Evolutionary conservation across 2,797 vertebrate species (phyloP).

Genomic region (Uromys caudimaculatus): DNA sequence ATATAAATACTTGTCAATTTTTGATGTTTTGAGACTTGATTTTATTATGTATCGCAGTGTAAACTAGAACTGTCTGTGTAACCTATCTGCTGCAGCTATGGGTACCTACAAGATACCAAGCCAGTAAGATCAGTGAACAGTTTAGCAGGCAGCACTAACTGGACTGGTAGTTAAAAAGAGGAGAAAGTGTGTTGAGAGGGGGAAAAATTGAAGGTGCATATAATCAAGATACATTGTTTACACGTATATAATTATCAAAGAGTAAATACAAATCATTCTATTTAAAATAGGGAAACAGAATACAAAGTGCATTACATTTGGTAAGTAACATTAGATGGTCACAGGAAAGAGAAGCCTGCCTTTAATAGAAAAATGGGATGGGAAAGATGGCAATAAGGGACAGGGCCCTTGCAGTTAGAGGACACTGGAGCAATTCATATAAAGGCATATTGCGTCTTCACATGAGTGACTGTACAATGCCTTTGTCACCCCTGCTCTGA

Average conservation of each 20-base stretch:
- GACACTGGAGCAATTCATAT: not conserved
- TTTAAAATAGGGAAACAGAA: not conserved
- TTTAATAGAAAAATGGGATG: not conserved
- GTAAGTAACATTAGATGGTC: not conserved
- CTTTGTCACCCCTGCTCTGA: not conserved
- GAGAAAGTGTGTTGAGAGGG: too few species aligned
- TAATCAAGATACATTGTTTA: not conserved
- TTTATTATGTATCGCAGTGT: not conserved
- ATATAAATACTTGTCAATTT: not conserved
- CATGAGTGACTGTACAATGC: not conserved
- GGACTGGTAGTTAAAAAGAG: too few species aligned
- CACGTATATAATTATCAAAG: not conserved
- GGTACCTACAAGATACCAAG: too few species aligned
- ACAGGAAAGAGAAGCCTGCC: not conserved
- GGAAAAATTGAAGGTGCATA: not conserved
- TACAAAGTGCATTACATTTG: not conserved
- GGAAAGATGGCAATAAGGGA: not conserved
- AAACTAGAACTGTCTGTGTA: not conserved
- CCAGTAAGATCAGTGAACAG: not conserved
- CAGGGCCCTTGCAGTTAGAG: not conserved
- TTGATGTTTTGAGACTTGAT: not conserved
- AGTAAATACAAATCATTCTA: not conserved
- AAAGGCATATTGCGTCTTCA: not conserved
- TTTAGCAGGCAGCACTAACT: not conserved
- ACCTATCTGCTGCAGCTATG: not conserved